phyloP scores from a whole-genome alignment of 2,888 invertebrate genomes.

The Yponomeuta plumbellus region DNA sequence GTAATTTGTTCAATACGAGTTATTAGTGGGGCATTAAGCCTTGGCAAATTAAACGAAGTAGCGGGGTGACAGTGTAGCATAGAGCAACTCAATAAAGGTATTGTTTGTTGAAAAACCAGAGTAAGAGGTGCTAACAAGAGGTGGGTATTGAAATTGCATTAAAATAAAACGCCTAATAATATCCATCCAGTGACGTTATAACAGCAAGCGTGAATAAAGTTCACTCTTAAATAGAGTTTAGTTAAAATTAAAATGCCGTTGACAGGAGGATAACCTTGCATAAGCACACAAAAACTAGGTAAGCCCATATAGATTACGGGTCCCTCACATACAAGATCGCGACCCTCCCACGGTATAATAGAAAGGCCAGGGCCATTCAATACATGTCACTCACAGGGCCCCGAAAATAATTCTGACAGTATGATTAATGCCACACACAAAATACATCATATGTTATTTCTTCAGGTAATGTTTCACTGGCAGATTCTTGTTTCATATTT shows the following conservation, averaged over 20 bases:
- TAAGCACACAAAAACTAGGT: conserved; percentile 7
- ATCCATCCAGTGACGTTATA: background rate
- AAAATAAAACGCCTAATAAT: background rate
- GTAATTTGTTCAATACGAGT: too few species aligned
- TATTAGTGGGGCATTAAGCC: background rate
- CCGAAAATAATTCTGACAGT: conserved; percentile 4
- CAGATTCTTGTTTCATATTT: background rate
- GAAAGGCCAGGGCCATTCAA: conserved; percentile 21
- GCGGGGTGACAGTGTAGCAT: conserved; percentile 7
- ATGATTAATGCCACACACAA: conserved; percentile 12
- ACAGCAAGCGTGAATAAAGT: background rate
- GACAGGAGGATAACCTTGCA: background rate
- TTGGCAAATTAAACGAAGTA: background rate
- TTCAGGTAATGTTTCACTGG: background rate
- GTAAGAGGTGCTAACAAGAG: background rate
- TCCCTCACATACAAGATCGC: conserved; percentile 16
- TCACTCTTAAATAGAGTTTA: background rate
- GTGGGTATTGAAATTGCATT: background rate
- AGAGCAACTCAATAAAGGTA: background rate
- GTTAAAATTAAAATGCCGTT: background rate
- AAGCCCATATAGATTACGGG: conserved; percentile 1
- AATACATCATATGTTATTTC: background rate
- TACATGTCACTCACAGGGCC: conserved; percentile 15
- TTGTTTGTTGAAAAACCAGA: background rate
- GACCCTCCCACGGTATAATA: conserved; percentile 21